Base-by-base conservation (phyloP, 2,113 vertebrate species). In the Pterocles gutturalis region DNA sequence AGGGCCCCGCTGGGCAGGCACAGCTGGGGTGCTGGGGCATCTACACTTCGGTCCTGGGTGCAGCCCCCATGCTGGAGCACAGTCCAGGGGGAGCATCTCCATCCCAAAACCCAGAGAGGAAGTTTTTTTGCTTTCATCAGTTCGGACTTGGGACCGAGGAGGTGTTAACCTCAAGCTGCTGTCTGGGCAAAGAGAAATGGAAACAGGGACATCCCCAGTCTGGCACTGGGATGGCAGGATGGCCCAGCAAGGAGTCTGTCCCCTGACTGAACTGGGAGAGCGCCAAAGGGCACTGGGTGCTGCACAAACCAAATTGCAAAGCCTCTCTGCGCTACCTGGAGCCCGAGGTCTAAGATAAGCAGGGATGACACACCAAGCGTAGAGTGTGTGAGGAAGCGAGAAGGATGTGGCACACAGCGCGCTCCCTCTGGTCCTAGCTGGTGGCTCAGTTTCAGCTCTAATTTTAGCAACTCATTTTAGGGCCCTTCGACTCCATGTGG, bases 401-500 rank as follows among this genome's bases (percentile, higher is more conserved):
- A 94, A 95, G 96, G 96, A 94, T 95, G 93, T 96, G 89, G 89
- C 96, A 94, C 93, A 92, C 91, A 89, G 94, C 18, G 12, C 3
- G 0, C 69, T 95, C 91, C 89, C 93, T 90, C 87, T 5, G 6
- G 57, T 80, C 89, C 89, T 93, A 11, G 43, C 72, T 96, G 83
- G 94, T 70, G 72, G 89, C 96, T 97, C 87, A 69, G 73, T 95
- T 97, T 91, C 93, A 96, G 94, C 84, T 95, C 91, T 95, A 91
- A 95, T 95, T 96, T 96, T 96, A 96, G 93, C 64, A 90, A n/a
- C 73, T 16, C 81, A 76, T 93, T 94, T 84, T 87, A 85, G 77
- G 87, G 77, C 91, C 10, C 11, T 69, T 93, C 21, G 2, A 55
- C 62, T 93, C 87, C 91, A 65, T 14, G 0, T 6, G 1, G 53